Base-by-base conservation (phyloP, 2,888 invertebrate genomes). In the Aelia acuminata region DNA sequence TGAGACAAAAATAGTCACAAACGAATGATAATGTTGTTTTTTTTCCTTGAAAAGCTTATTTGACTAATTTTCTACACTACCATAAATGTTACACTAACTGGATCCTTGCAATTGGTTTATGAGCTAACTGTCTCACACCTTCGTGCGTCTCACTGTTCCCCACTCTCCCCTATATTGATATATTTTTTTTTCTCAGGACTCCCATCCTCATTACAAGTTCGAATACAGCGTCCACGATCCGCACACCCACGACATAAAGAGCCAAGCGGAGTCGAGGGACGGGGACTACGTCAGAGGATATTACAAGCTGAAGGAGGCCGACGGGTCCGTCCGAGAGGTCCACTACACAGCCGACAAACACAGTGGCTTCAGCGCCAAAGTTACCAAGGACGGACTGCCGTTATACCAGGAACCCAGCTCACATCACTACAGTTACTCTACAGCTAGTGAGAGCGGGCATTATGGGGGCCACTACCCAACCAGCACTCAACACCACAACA, bases 221-320 rank as follows among this genome's bases (percentile, higher is more conserved):
- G 75, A 75, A 75, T 75, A 75, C 39, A 75, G 75, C 75, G 39
- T 75, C 15, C 75, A 75, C 22, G 75, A 75, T 22, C 39, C 39
- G 22, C 75, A 75, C 75, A 75, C 75, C 22, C 75, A 75, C 1
- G 75, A 75, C 20, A 10, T 75, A 2, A 75, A 75, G 39, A 75
- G 75, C 75, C 75, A 75, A 22, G 20, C 39, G 20, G 75, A 75
- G 39, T 39, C 75, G 2, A 75, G 75, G 22, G 75, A 75, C 39
- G 75, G 75, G 3, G 75, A 75, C 75, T 20, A 39, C 2, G 75
- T 75, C 75, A 75, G 39, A 75, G 75, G 75, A 35, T 39, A 75
- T 43, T 39, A 39, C 75, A 75, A 35, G 18, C 20, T 39, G 39
- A 75, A 39, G 75, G 39, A 75, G 15, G 1, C 75, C 22, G 75